Base-by-base conservation (phyloP, 2,888 invertebrate genomes). In the Cremastobaeus sp. region DNA sequence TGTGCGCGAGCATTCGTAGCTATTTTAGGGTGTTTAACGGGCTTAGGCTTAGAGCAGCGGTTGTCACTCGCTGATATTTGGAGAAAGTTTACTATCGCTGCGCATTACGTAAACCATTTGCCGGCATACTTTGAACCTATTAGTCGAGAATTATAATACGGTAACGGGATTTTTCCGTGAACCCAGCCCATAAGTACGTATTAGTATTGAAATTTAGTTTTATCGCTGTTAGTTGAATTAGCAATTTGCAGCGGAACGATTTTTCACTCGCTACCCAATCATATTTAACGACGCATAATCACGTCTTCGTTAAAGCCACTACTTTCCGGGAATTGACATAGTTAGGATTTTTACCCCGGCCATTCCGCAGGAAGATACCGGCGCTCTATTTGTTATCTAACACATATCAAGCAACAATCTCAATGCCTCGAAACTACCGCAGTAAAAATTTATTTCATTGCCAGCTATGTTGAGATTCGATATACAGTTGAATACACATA, bases 51-150 rank as follows among this genome's bases (percentile, higher is more conserved):
- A 43, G 62, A 70, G 50, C 41, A 9, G 20, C 50, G 28, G 17
- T 62, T 62, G 62, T 70, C 70, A 70, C 62, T 62, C 50, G 45
- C 62, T 55, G 62, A 70, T 70, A 62, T 70, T 70, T 62, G 70
- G 62, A 55, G 55, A 52, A 55, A 39, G 62, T 70, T 70, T 70
- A 62, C 43, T 39, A 62, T 50, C 62, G 32, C 37, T 18, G 34
- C 62, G 35, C 55, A 55, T 70, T 62, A 55, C 55, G 37, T 62
- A 62, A 62, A 70, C 62, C 62, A 11, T 41, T 70, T 54, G 43
- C 48, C 30, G 41, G 55, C 62, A 41, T 41, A 50, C 18, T 45
- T 39, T 17, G 9, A 35, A 37, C 18, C 8, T 28, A 45, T 41
- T 25, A 48, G 45, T 35, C 14, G 18, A n/a, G 17, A 41, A 62